Base-by-base conservation (phyloP, 92 coral and sea anemone genomes). In the Desmophyllum pertusum region DNA sequence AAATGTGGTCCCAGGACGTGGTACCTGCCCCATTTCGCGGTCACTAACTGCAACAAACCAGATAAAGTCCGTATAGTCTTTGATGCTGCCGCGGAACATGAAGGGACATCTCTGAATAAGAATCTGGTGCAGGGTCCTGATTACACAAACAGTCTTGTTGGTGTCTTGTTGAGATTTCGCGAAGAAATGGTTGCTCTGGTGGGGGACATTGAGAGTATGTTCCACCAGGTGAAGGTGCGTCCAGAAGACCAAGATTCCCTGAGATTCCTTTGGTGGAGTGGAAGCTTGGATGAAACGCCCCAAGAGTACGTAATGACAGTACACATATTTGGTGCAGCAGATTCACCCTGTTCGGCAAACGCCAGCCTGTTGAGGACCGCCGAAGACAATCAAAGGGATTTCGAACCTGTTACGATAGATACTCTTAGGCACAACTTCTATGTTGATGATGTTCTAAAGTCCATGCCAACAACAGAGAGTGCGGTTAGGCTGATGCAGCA, bases 221-320 rank as follows among this genome's bases (percentile, higher is more conserved):
- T n/a, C n/a, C n/a, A n/a, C n/a, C 91, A 90, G 61, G 64, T 61
- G n/a, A 51, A 62, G 30, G 89, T 91, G 9, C 23, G 39, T 3
- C 53, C 84, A 30, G 43, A 84, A 25, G 94, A 91, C 48, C 10
- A 63, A 31, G 85, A 88, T 51, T 87, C 90, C 33, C 77, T 88
- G 10, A 27, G 95, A 39, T 91, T 88, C 76, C 73, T 82, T 50
- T 91, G 95, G 92, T 79, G 94, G 90, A 61, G 71, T 37, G 93
- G 84, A 10, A 29, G 79, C 41, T 9, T 78, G 29, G 39, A 73
- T 27, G 59, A 65, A 42, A 79, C 82, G 25, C 80, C 67, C 18
- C 27, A 76, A 9, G 80, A 76, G 80, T 76, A 76, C 25, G 80
- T 68, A 21, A 76, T 76, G 80, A 76, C 45, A 3, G 45, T 76